Evolutionary conservation across 2,113 vertebrate genomes (phyloP).

Genomic region (Ammodramus savannarum): DNA sequence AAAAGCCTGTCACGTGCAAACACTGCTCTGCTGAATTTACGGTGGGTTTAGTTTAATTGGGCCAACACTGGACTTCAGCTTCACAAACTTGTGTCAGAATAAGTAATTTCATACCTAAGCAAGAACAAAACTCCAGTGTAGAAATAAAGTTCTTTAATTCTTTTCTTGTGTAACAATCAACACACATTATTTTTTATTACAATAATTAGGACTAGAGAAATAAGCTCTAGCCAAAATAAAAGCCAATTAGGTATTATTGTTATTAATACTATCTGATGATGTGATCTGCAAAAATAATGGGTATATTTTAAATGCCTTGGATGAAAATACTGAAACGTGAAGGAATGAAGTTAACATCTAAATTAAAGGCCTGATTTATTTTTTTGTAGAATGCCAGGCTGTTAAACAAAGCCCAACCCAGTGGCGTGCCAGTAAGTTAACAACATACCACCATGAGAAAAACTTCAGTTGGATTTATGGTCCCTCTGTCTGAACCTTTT

Average conservation of each 20-base stretch:
- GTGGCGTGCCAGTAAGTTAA: background rate
- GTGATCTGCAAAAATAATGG: conserved; percentile 14
- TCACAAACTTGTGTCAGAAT: background rate
- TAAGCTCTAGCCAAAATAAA: background rate
- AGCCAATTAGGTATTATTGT: background rate
- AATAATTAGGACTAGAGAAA: background rate
- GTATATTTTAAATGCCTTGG: background rate
- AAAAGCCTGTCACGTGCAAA: background rate
- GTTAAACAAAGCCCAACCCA: conserved; percentile 15
- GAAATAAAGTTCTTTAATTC: background rate
- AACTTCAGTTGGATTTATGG: conserved; percentile 15
- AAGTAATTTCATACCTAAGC: background rate
- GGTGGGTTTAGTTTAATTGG: background rate
- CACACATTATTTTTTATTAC: background rate
- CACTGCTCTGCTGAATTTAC: background rate
- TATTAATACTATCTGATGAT: conserved; percentile 10
- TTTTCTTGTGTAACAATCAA: background rate
- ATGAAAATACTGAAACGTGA: conserved; percentile 5
- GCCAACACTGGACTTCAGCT: background rate
- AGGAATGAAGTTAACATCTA: background rate
- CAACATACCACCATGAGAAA: background rate
- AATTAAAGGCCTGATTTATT: conserved; percentile 29
- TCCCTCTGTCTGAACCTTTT: conserved; percentile 17
- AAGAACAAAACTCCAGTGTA: background rate
- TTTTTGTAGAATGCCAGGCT: background rate